Percentiles rank a stretch among this genome's conserved stretches.
Conservation (phyloP, 2,113 vertebrate species). For the Labeo rohita region DNA sequence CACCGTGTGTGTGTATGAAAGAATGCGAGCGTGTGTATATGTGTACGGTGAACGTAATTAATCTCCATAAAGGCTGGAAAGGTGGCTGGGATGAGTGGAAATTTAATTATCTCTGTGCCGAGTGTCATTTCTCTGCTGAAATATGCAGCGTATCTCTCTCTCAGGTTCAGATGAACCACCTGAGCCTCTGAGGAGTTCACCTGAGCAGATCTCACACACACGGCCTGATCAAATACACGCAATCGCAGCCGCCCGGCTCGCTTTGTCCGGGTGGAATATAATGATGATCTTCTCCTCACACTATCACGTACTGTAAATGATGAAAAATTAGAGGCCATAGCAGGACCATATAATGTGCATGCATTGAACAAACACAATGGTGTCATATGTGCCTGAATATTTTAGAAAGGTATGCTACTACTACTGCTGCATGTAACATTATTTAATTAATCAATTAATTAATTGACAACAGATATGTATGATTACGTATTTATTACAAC, state of each 20-base stretch:
- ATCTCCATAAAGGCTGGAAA: constrained; percentile 95
- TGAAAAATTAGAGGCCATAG: not conserved
- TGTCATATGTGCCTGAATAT: not conserved
- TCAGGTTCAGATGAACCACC: constrained; percentile 96
- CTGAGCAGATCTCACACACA: constrained; percentile 42
- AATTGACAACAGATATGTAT: too few species aligned
- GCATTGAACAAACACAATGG: not conserved
- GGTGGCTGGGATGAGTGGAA: constrained; percentile 92
- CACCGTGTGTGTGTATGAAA: constrained; percentile 6
- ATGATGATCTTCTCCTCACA: not conserved
- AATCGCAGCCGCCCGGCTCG: not conserved
- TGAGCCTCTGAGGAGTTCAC: constrained; percentile 81
- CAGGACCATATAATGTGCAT: not conserved
- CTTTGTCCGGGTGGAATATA: not conserved
- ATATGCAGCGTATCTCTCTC: constrained; percentile 83
- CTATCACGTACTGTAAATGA: not conserved
- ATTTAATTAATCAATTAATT: too few species aligned
- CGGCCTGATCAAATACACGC: constrained; percentile 3
- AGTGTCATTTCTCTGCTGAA: constrained; percentile 77
- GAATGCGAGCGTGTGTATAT: constrained; percentile 36
- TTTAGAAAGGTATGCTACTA: not conserved
- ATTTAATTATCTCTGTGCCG: constrained; percentile 76
- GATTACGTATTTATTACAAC: too few species aligned
- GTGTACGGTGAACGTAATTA: constrained; percentile 86
- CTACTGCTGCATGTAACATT: too few species aligned